Evolutionary conservation across 2,797 vertebrate species (phyloP), one percentile per base, ranked within the genome.

Genomic region (Ctenopoma multispine): DNA sequence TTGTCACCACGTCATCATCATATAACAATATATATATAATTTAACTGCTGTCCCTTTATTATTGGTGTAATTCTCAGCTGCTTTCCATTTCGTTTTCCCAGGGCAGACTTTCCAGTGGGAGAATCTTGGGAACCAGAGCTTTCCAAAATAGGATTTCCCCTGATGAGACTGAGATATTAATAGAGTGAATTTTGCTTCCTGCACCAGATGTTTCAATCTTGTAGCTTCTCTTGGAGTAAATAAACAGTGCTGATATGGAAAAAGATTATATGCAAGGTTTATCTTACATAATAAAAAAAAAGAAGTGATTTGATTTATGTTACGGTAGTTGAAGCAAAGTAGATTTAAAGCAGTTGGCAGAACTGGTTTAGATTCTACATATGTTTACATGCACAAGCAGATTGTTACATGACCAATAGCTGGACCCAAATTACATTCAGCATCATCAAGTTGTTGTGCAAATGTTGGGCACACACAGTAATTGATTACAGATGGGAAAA

Each of bases 91-190:
- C n/a, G n/a, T n/a, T n/a, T n/a, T 81, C 77, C 82, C 66, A 77
- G 24, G 18, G 38, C 29, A n/a, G 18, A 69, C 21, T 47, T 65
- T 72, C 70, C 67, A 34, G 43, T n/a, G 57, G 65, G 29, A 66
- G 49, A 71, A 56, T 31, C 23, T 36, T 55, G 43, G 69, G 63
- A 83, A 71, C 49, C 1, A 0, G 1, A 72, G 15, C 13, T 57
- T 63, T 63, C 62, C 64, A 68, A 75, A 78, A 69, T 15, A 46
- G 5, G 24, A 11, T 57, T 46, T 55, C 24, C 51, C 29, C 58
- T 5, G 23, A 23, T 56, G 34, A 53, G 20, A 54, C 38, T 5
- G 21, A 63, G 54, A 72, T 58, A 43, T 68, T 54, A 72, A 60
- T 53, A 61, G 49, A 66, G 23, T n/a, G 34, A 68, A 38, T 63